Base-by-base conservation (phyloP, 2,888 invertebrate species). In the Calliphora vomitoria region DNA sequence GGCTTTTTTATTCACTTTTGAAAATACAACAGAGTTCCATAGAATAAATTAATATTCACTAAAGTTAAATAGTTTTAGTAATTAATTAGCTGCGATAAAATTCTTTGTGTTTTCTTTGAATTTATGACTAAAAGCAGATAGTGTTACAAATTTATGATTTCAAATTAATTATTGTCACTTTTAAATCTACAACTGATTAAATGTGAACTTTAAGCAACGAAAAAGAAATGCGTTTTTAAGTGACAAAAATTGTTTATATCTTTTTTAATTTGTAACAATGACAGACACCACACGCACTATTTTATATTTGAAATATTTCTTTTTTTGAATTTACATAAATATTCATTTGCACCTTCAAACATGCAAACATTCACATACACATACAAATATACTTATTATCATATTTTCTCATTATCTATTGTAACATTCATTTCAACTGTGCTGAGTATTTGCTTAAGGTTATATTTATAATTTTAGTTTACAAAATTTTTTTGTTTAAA, bases 91-190 rank as follows among this genome's bases (percentile, higher is more conserved):
- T 71, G 15, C 11, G 69, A 18, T 71, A 35, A n/a, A 71, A 71
- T 71, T 68, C n/a, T 38, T 50, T 68, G 8, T 1, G 31, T 50
- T 25, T 20, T 0, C 4, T 20, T 11, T 20, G 0, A 18, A 53
- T 20, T 20, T 66, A 13, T 44, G 4, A 41, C 38, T 18, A 11
- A 18, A 66, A 18, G n/a, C 18, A 38, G 35, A 38, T 66, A 11
- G 47, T 25, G 15, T 68, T 68, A 47, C 15, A 72, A 41, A 20
- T 58, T 55, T 3, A 25, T 58, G 20, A 47, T 3, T 47, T 18
- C 4, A 31, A 74, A 60, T 74, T 60, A 31, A 60, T 74, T n/a
- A 74, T n/a, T 44, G 74, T 74, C 60, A 47, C 31, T 25, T 41
- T 41, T 2, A 8, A 41, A 58, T 44, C 53, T 41, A 55, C 55